A percentile compares a stretch with the other conserved stretches of the same genome.
phyloP scores from a whole-genome alignment of 2,797 vertebrate genomes.

The Malacoraja senta region DNA sequence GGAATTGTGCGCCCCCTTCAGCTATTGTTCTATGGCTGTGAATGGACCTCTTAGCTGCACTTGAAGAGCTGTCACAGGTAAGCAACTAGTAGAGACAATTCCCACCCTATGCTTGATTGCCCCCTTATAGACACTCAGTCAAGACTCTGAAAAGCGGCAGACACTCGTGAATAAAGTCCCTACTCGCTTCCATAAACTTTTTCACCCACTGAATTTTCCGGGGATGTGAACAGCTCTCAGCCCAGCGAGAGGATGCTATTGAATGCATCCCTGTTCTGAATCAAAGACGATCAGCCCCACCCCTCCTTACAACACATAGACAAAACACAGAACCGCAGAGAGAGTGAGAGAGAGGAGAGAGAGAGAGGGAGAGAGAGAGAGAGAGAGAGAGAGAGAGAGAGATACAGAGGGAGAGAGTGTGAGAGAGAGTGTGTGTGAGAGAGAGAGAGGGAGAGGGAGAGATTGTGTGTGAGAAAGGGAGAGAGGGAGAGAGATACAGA shows the following conservation, averaged over 20 bases:
- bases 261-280: slow-evolving; percentile 74
- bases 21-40: slow-evolving; percentile 74
- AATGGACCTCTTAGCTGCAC: slow-evolving; percentile 88
- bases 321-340: slow-evolving; percentile 44
- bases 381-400: too few relatives aligned
- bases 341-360: slow-evolving; percentile 50
- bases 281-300: slow-evolving; percentile 66
- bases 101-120: slow-evolving; percentile 94
- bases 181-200: slow-evolving; percentile 92
- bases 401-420: too few relatives aligned
- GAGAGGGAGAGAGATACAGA: too few relatives aligned
- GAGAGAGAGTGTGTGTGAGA: too few relatives aligned
- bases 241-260: slow-evolving; percentile 65
- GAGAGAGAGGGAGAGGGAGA: too few relatives aligned
- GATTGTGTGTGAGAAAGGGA: too few relatives aligned
- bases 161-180: slow-evolving; percentile 89
- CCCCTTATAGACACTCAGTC: slow-evolving; percentile 87
- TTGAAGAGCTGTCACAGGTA: slow-evolving; percentile 93
- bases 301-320: slow-evolving; percentile 52
- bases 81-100: slow-evolving; percentile 89
- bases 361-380: background rate
- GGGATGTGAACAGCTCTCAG: slow-evolving; percentile 80
- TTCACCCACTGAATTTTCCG: slow-evolving; percentile 84
- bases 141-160: slow-evolving; percentile 86
- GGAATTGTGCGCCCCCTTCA: slow-evolving; percentile 81